A percentile compares a stretch with the other conserved stretches of the same genome.
These are phyloP conservation scores for Mormyrops attenuatus DNA, from an alignment of 2,797 vertebrate species.

Conservation along the genomic window DNA sequence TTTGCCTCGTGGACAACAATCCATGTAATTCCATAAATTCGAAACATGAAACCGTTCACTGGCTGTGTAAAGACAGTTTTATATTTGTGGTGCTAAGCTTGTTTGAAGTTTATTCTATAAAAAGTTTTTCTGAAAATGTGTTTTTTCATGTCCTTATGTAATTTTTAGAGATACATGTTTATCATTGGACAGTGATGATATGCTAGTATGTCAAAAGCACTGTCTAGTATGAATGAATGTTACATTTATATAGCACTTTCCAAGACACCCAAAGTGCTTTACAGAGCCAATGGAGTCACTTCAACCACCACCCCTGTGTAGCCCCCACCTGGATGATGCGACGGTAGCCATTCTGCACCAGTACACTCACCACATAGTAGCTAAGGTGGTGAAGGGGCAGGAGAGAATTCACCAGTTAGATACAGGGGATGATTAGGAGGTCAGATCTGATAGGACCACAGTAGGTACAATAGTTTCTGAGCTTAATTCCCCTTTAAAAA, in stretches of 20 bases:
- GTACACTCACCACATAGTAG: not conserved
- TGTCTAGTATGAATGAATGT: not conserved
- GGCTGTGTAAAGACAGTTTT: not conserved
- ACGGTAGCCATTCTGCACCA: not conserved
- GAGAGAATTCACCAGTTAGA: not conserved
- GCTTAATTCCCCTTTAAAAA: not conserved
- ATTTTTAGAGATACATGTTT: not conserved
- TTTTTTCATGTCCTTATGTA: not conserved
- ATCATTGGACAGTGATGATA: not conserved
- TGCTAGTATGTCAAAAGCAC: not conserved
- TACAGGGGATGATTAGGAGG: not conserved
- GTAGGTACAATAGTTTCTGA: not conserved
- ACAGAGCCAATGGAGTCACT: not conserved
- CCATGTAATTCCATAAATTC: not conserved
- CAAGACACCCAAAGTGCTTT: not conserved
- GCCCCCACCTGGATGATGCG: not conserved
- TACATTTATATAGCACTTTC: not conserved
- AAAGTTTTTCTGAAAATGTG: not conserved
- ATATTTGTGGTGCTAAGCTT: not conserved
- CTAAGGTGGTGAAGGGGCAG: not conserved
- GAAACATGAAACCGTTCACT: not conserved
- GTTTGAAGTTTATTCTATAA: not conserved
- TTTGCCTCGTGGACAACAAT: not conserved
- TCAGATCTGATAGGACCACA: no score
- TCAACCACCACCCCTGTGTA: not conserved